These are phyloP conservation scores for Rhagoletis zephyria DNA, from an alignment of 1,140 invertebrate genomes.

Conservation along the genomic window DNA sequence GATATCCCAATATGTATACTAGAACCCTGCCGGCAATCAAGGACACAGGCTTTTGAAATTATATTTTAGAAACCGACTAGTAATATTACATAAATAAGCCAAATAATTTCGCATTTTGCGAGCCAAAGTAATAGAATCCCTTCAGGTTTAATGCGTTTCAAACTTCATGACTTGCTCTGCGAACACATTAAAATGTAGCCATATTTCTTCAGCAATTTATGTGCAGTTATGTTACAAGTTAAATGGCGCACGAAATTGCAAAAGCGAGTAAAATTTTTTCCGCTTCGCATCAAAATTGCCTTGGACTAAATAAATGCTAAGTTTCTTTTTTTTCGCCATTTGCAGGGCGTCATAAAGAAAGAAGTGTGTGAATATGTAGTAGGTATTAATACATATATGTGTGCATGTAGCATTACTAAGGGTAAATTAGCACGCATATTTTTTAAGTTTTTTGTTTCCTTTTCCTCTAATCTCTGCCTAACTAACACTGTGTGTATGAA, in stretches of 20 bases:
- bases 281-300: slow-evolving; percentile 32
- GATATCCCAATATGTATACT: too few relatives aligned
- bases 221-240: slow-evolving; percentile 30
- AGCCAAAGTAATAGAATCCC: background rate
- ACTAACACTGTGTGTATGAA: too few relatives aligned
- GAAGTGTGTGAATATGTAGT: background rate
- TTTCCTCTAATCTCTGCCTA: too few relatives aligned
- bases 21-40: too few relatives aligned
- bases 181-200: slow-evolving; percentile 19
- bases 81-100: too few relatives aligned
- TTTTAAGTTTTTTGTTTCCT: too few relatives aligned
- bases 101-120: too few relatives aligned
- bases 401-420: too few relatives aligned
- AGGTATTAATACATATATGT: background rate
- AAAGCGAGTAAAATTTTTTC: slow-evolving; percentile 8
- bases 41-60: too few relatives aligned
- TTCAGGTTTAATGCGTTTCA: background rate
- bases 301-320: slow-evolving; percentile 30
- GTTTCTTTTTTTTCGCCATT: background rate
- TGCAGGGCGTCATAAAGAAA: background rate
- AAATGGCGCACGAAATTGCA: slow-evolving; percentile 45
- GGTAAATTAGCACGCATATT: too few relatives aligned
- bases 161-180: background rate
- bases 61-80: too few relatives aligned
- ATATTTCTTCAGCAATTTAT: slow-evolving; percentile 27